phyloP scores from a whole-genome alignment of 2,888 invertebrate species.

The Caenorhabditis sp. region DNA sequence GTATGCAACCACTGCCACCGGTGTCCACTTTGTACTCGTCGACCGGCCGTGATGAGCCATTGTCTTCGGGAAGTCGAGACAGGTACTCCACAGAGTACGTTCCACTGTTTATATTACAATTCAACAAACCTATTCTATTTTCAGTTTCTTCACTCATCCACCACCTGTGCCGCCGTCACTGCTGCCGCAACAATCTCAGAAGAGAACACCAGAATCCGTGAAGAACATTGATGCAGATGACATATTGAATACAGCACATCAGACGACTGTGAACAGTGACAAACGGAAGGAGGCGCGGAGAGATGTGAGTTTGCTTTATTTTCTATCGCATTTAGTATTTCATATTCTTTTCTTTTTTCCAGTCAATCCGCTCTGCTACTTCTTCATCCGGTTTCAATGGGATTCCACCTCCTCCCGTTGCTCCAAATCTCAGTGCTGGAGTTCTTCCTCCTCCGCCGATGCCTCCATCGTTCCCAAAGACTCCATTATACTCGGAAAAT shows the following conservation, averaged over 20 bases:
- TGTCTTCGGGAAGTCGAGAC: not conserved
- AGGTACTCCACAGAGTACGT: not conserved
- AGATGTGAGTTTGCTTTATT: not conserved
- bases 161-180: constrained; percentile 17
- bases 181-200: not conserved
- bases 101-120: no score
- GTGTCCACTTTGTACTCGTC: not conserved
- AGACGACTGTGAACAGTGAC: constrained; percentile 28
- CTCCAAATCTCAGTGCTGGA: not conserved
- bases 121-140: not conserved
- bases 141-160: constrained; percentile 8
- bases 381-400: not conserved
- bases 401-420: constrained; percentile 10
- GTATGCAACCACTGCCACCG: not conserved
- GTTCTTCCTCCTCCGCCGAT: not conserved
- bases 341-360: not conserved
- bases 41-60: not conserved
- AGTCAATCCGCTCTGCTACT: not conserved
- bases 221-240: not conserved
- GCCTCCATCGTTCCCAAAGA: constrained; percentile 13
- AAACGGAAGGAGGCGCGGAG: constrained; percentile 5
- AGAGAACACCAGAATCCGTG: not conserved
- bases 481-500: not conserved
- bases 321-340: not conserved
- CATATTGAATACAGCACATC: constrained; percentile 29